Evolutionary conservation across 2,888 invertebrate genomes (phyloP).

Genomic region (Crematogaster levior): DNA sequence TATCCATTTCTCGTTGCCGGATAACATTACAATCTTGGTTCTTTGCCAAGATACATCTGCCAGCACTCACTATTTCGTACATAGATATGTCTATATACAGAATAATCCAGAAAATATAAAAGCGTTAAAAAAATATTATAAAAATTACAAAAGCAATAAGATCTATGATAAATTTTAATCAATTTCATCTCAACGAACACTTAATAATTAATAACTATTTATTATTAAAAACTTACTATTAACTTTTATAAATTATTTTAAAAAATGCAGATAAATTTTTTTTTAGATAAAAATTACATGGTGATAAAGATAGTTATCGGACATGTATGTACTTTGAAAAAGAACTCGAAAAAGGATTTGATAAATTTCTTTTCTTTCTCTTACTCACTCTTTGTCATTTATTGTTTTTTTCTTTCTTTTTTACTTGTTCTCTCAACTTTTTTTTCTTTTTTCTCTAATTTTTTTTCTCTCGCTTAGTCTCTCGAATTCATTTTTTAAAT

Average conservation of each 20-base stretch:
- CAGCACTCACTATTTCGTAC: conserved; percentile 64
- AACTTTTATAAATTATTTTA: background rate
- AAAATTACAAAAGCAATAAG: too few species aligned
- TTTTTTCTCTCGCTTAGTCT: background rate
- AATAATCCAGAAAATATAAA: background rate
- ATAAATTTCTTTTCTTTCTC: background rate
- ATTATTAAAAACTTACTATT: too few species aligned
- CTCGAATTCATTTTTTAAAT: background rate
- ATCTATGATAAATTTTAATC: conserved; percentile 2
- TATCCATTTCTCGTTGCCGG: conserved; percentile 71
- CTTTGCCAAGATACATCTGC: conserved; percentile 81
- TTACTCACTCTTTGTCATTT: background rate
- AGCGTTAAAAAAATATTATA: too few species aligned
- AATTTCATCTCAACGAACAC: background rate
- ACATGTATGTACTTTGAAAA: background rate
- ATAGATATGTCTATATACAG: conserved; percentile 11
- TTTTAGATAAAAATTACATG: background rate
- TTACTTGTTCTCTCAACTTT: background rate
- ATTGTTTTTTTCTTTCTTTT: background rate
- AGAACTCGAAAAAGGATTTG: background rate
- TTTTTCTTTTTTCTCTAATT: background rate
- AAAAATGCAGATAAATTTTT: background rate
- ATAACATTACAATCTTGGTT: conserved; percentile 81
- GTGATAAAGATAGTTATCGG: background rate
- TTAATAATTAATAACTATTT: background rate